Percentiles rank a stretch among this genome's conserved stretches.
Evolutionary conservation across 2,797 vertebrate genomes (phyloP).

Genomic region (Anguilla obscura): DNA sequence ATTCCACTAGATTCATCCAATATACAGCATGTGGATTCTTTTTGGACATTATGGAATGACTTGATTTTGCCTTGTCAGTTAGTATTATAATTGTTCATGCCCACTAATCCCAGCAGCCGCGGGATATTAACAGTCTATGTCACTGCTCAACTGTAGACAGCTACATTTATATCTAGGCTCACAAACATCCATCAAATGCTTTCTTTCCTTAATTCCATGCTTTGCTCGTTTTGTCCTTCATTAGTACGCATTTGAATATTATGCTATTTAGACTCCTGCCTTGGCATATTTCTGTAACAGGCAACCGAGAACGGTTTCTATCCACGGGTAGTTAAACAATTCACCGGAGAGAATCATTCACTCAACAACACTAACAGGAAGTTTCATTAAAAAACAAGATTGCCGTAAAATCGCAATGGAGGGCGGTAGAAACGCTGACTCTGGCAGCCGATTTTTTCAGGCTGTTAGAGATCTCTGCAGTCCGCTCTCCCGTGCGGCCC

Average conservation of each 20-base stretch:
- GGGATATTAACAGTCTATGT: background rate
- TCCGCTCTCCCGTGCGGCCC: background rate
- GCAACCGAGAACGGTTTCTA: background rate
- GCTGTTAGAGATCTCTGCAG: background rate
- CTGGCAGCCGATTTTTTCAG: background rate
- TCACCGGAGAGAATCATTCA: slow-evolving; percentile 9
- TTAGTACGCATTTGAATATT: slow-evolving; percentile 71
- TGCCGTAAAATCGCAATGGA: slow-evolving; percentile 8
- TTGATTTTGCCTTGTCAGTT: background rate
- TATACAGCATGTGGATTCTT: background rate
- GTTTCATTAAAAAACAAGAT: slow-evolving; percentile 12
- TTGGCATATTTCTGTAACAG: slow-evolving; percentile 43
- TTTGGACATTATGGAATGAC: background rate
- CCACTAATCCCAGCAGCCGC: background rate
- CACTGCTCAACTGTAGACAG: background rate
- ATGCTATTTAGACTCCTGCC: slow-evolving; percentile 64
- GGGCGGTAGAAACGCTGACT: background rate
- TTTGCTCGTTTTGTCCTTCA: slow-evolving; percentile 53
- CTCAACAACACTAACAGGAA: slow-evolving; percentile 1
- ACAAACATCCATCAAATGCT: slow-evolving; percentile 4
- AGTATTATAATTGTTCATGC: background rate
- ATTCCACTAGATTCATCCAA: background rate
- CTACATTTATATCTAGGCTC: background rate
- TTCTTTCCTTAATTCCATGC: background rate
- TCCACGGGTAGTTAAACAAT: slow-evolving; percentile 19